Conservation (phyloP, 2,888 invertebrate species). For the Drosophila meridionalis region DNA sequence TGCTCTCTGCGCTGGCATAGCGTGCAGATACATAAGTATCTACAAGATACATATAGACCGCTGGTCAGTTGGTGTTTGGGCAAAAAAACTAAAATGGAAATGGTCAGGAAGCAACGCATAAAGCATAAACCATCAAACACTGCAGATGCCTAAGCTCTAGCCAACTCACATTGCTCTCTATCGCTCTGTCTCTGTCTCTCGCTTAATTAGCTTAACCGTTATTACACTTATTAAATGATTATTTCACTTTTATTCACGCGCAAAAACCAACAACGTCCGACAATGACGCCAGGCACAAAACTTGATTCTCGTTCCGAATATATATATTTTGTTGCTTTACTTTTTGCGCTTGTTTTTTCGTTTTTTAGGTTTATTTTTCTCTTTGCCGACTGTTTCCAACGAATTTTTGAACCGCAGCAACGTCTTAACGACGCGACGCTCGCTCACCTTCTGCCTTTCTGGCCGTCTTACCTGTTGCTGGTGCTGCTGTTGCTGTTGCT, state of each 20-base stretch:
- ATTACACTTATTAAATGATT: constrained; percentile 35
- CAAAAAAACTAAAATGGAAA: constrained; percentile 32
- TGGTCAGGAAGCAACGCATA: constrained; percentile 22
- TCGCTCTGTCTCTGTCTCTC: constrained; percentile 3
- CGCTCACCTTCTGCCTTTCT: constrained; percentile 77
- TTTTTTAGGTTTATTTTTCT: constrained; percentile 22
- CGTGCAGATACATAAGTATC: constrained; percentile 58
- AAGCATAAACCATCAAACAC: constrained; percentile 10
- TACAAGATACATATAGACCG: constrained; percentile 49
- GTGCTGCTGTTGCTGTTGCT: constrained; percentile 64
- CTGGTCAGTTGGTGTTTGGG: constrained; percentile 49
- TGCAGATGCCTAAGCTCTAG: constrained; percentile 10
- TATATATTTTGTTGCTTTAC: constrained; percentile 37
- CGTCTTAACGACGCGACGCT: constrained; percentile 78
- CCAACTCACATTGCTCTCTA: constrained; percentile 4
- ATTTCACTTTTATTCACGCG: constrained; percentile 57
- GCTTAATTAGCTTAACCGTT: constrained; percentile 44
- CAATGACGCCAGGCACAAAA: constrained; percentile 76
- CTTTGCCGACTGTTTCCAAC: constrained; percentile 21
- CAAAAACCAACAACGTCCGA: constrained; percentile 53
- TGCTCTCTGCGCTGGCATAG: constrained; percentile 51
- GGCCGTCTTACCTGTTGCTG: constrained; percentile 75
- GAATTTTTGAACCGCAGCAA: constrained; percentile 60
- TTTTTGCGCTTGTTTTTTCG: constrained; percentile 44
- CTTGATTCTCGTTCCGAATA: constrained; percentile 72